Conservation (phyloP, 2,888 invertebrate species). For the Hoplodrina blanda region DNA sequence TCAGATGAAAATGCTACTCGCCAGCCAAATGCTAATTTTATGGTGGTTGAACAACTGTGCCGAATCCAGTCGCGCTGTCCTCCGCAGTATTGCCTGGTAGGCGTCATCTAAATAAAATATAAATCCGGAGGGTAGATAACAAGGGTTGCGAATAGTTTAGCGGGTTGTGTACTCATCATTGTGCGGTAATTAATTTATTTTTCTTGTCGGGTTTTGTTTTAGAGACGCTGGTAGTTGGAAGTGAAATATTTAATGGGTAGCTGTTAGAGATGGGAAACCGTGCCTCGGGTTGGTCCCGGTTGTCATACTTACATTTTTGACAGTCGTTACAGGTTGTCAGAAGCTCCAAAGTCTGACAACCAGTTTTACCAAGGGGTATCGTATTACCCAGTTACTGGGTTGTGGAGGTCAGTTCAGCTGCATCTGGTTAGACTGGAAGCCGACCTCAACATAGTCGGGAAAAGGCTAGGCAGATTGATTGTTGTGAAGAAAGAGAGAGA, state of each 20-base stretch:
- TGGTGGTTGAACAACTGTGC: conserved; percentile 90
- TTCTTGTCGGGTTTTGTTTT: conserved; percentile 27
- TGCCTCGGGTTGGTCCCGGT: no score
- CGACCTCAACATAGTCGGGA: no score
- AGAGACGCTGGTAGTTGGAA: conserved; percentile 1
- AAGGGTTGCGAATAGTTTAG: conserved; percentile 71
- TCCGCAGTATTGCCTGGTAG: conserved; percentile 86
- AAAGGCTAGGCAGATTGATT: no score
- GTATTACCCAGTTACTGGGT: no score
- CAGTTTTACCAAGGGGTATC: no score
- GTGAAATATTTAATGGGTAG: conserved; percentile 9
- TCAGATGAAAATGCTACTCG: conserved; percentile 87
- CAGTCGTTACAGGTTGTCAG: no score
- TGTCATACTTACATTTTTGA: no score
- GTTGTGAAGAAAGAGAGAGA: no score
- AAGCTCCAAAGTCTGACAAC: no score
- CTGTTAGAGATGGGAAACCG: no score
- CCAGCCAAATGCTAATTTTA: conserved; percentile 90
- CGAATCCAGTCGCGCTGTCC: conserved; percentile 85
- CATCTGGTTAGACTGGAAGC: no score
- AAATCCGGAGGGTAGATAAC: conserved; percentile 77
- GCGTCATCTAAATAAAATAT: conserved; percentile 88
- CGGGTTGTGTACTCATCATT: conserved; percentile 54
- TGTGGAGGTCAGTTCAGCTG: no score
- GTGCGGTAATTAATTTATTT: conserved; percentile 62